A percentile compares a stretch with the other conserved stretches of the same genome.
Evolutionary conservation across 2,888 invertebrate species (phyloP).

Genomic region (Mantis religiosa): DNA sequence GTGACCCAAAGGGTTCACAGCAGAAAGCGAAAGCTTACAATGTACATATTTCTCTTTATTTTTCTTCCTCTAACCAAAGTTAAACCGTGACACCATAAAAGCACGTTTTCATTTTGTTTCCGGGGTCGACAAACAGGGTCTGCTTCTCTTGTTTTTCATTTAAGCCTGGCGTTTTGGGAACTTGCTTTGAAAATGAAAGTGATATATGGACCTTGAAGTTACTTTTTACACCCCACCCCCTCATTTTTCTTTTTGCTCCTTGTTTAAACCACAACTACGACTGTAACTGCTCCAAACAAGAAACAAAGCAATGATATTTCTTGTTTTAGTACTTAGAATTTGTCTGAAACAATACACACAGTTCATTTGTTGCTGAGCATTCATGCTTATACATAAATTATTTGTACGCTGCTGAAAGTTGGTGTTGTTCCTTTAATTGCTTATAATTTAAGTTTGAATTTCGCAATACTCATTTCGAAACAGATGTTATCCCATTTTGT

Average conservation of each 20-base stretch:
- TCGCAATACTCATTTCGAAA: too few species aligned
- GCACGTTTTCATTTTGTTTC: neutral
- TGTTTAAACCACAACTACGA: neutral
- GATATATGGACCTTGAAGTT: neutral
- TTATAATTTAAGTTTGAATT: too few species aligned
- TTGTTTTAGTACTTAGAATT: neutral
- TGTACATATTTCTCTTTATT: neutral
- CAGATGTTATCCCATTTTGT: too few species aligned
- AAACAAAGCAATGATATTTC: neutral
- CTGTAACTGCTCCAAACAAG: neutral
- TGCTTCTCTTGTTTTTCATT: neutral
- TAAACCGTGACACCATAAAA: neutral
- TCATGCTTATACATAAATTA: too few species aligned
- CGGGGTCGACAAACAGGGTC: neutral
- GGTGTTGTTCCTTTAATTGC: too few species aligned
- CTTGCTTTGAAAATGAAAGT: neutral
- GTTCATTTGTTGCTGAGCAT: neutral
- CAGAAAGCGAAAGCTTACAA: neutral
- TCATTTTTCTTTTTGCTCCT: neutral
- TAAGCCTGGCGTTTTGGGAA: neutral
- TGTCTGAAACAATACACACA: neutral
- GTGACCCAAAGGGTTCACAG: neutral
- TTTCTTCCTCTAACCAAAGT: neutral
- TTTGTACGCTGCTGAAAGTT: too few species aligned
- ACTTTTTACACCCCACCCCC: neutral